phyloP scores from a whole-genome alignment of 2,113 vertebrate genomes.

The Castor canadensis region DNA sequence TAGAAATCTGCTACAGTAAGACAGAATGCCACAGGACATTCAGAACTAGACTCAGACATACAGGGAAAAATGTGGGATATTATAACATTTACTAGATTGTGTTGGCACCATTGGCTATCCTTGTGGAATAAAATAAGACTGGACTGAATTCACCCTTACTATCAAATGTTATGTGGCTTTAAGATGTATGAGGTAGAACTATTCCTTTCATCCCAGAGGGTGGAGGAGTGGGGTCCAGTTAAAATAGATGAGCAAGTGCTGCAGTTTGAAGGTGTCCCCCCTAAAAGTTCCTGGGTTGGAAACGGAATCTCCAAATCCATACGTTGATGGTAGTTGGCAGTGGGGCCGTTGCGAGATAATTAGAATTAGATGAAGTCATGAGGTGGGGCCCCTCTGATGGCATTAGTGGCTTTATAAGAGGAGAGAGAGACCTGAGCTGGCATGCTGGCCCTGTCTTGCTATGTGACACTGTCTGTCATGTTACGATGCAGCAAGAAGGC shows the following conservation, averaged over 20 bases:
- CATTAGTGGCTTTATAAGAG: background rate
- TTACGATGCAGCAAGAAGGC: background rate
- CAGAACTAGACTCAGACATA: background rate
- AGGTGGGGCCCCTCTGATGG: background rate
- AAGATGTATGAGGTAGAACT: background rate
- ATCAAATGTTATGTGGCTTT: background rate
- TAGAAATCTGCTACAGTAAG: background rate
- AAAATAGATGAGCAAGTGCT: background rate
- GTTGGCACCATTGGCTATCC: no score
- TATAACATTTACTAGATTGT: background rate
- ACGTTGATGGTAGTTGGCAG: background rate
- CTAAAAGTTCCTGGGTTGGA: background rate
- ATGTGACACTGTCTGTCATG: background rate
- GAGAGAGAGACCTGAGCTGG: background rate
- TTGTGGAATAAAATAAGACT: background rate
- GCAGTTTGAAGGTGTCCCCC: no score
- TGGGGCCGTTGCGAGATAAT: background rate
- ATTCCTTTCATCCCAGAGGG: background rate
- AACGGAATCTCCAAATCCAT: background rate
- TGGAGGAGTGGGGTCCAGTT: background rate
- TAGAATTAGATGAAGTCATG: background rate
- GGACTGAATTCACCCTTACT: background rate
- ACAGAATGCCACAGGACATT: background rate
- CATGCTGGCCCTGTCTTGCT: background rate
- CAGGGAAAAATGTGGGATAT: background rate